Evolutionary conservation across 2,113 vertebrate species (phyloP), one percentile per base, ranked within the genome.

Genomic region (Misgurnus mizolepis): DNA sequence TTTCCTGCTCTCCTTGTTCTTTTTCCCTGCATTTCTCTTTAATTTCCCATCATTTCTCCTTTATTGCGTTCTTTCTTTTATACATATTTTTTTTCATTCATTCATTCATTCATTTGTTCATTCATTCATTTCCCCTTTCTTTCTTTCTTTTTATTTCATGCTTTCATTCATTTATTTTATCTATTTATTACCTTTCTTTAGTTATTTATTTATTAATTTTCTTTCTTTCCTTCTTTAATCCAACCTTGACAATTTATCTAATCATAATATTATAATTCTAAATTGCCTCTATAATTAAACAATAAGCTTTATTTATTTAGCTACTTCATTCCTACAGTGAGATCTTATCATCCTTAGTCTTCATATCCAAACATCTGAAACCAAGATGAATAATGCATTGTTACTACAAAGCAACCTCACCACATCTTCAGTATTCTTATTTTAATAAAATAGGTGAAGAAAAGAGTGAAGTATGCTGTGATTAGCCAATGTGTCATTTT

Each of bases 231-330:
- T n/a, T 56, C 17, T n/a, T n/a, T 2, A 17, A 17, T 66, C 27
- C 50, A 47, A 75, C 62, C 22, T 56, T 6, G 14, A 62, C 22
- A 22, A 22, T 22, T 22, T 22, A 22, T 22, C 22, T 22, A 22
- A 69, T 80, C 86, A 86, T 87, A 58, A 67, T 58, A 47, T 18
- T 70, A 84, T 85, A 70, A 49, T 76, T 85, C 70, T 61, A 86
- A 89, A 87, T 90, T 74, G 79, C 81, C 77, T 66, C 77, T 87
- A 87, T 80, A 78, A 87, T 82, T 88, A 76, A 86, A 76, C 41
- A 80, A 71, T 85, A 10, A 8, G 47, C 12, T 58, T 84, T 71
- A 45, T 64, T 71, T 68, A 45, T 72, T 77, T 82, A 83, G 84
- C 81, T 66, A 67, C 43, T n/a, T 66, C 60, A 47, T 76, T 76